Evolutionary conservation across 2,888 invertebrate species (phyloP), one percentile per base, ranked within the genome.

Genomic region (Myopa testacea): DNA sequence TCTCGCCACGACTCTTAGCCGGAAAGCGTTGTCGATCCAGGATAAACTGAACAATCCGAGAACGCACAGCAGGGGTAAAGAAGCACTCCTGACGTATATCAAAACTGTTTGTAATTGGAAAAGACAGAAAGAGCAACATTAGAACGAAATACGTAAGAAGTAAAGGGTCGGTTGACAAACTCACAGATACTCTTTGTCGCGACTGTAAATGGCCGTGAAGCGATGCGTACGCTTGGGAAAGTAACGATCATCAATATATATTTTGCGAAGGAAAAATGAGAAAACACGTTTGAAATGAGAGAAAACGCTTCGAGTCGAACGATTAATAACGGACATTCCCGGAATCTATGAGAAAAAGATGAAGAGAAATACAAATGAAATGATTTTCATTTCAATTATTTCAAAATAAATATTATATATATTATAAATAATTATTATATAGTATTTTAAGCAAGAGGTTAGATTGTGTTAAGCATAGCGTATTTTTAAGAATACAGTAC

Each of bases 101-200:
- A 89, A 97, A 98, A 88, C 96, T 96, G 86, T 12, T 88, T 71
- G 37, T 4, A 55, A 8, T 10, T 34, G 50, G 3, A 45, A 38
- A 45, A 38, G 5, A 52, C 52, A n/a, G 19, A 16, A 12, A 40
- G 37, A 68, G n/a, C 45, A 16, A 69, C 37, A 19, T 58, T n/a
- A 14, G 10, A 40, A 60, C 2, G 7, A 14, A 45, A 26, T 70
- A 7, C 62, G n/a, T 7, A 69, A 71, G 34, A 60, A 40, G 16
- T 4, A 55, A 52, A 40, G 5, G 14, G 62, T 50, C 4, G 26
- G 65, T 10, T 4, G 3, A 55, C 65, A 45, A 69, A 92, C 95
- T 93, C 90, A 96, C 94, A 98, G 91, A 90, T 97, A 98, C 90
- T 97, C 96, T 88, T 96, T 96, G 86, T 97, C 97, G 83, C 96